Evolutionary conservation across 2,888 invertebrate species (phyloP).

Genomic region (Stomorhina lunata): DNA sequence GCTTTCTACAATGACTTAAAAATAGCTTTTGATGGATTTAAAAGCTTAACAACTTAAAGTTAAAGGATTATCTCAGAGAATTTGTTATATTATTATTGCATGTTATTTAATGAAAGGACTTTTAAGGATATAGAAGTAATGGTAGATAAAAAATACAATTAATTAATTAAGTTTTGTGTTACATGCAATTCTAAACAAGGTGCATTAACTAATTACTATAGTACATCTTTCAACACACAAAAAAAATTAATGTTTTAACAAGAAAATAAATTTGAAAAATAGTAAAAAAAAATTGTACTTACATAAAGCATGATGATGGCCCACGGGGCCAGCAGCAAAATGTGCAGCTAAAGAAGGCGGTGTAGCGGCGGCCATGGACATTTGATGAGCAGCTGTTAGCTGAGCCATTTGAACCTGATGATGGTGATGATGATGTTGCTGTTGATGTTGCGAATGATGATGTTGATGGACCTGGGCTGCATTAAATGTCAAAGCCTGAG

Average conservation of each 20-base stretch:
- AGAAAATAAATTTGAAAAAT: neutral
- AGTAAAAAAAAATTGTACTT: constrained; percentile 72
- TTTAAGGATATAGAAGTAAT: neutral
- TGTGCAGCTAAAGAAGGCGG: constrained; percentile 70
- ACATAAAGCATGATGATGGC: constrained; percentile 78
- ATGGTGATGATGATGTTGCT: constrained; percentile 75
- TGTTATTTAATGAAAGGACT: neutral
- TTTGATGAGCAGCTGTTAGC: constrained; percentile 72
- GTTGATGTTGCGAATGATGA: constrained; percentile 69
- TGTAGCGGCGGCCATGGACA: constrained; percentile 81
- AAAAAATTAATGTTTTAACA: neutral
- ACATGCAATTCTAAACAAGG: constrained; percentile 20
- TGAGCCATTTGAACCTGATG: constrained; percentile 70
- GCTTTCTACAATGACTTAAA: too few species aligned
- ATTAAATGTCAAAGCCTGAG: constrained; percentile 55
- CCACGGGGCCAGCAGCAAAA: constrained; percentile 69
- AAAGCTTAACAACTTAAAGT: neutral
- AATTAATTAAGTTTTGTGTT: constrained; percentile 16
- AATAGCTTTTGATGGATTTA: too few species aligned
- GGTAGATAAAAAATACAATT: neutral
- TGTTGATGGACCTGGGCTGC: constrained; percentile 78
- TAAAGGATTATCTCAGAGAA: neutral
- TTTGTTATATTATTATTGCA: neutral
- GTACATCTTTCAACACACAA: neutral
- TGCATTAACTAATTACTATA: constrained; percentile 18